Evolutionary conservation across 2,797 vertebrate genomes (phyloP), one percentile per base, ranked within the genome.

Genomic region (Chloroceryle inda): DNA sequence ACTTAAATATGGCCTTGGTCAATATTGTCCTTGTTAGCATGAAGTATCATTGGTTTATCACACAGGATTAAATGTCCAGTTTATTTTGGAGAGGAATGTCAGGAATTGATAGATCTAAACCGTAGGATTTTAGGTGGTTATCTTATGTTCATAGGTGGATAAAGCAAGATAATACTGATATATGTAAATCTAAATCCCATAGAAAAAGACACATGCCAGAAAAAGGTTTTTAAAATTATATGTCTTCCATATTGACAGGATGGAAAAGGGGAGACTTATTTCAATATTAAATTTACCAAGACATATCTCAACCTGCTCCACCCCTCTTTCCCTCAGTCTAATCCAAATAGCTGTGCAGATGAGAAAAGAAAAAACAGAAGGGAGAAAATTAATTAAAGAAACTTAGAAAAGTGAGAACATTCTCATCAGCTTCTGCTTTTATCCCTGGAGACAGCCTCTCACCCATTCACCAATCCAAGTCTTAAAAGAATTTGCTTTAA

Each of bases 401-500:
- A 67, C 56, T 72, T 26, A 74, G 59, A 77, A 89, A 90, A 77
- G 44, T 86, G 69, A 23, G 37, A 37, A 89, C 88, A 85, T 90
- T 94, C 45, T 33, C 67, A 59, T 79, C 84, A 93, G 64, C 66
- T 78, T 75, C 77, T 87, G 33, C n/a, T 77, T 78, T 95, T 67
- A 74, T 61, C 68, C 50, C 35, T 68, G 74, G 81, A 74, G 61
- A 93, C 79, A 91, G n/a, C 19, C 59, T 75, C 29, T 91, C 82
- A 81, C 38, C 69, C 81, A 77, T 88, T 63, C 71, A 91, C 42
- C 44, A 91, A 63, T n/a, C 20, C 71, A 81, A 92, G 27, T 12
- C 83, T 87, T 94, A 89, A 91, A 95, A 94, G n/a, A 96, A 67
- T 84, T 73, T 91, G 45, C 45, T 85, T 76, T 68, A 88, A 74